phyloP scores from a whole-genome alignment of 2,797 vertebrate species.

The Eulemur rubriventer region DNA sequence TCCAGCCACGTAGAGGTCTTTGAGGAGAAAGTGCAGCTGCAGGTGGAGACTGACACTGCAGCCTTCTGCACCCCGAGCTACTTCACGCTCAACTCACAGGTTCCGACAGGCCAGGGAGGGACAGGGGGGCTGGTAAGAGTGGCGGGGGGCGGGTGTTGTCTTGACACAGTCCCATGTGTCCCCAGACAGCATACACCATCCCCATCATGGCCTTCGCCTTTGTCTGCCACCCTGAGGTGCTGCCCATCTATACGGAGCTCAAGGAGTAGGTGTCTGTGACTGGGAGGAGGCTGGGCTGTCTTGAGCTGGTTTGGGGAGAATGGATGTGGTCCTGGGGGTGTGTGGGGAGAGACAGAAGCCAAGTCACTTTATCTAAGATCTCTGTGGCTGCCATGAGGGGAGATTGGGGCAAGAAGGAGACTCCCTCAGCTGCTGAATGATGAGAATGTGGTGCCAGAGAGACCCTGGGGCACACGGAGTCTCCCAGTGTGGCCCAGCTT shows the following conservation, averaged over 20 bases:
- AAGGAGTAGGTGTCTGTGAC: constrained; percentile 92
- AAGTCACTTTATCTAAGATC: not conserved
- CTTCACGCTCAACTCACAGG: constrained; percentile 97
- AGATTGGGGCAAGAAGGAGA: not conserved
- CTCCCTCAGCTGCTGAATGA: not conserved
- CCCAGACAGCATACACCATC: constrained; percentile 97
- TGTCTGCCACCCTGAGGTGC: constrained; percentile 92
- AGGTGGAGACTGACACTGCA: constrained; percentile 65
- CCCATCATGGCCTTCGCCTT: constrained; percentile 99
- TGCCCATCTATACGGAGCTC: constrained; percentile 98
- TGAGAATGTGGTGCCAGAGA: not conserved
- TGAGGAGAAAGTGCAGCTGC: constrained; percentile 73
- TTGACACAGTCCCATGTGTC: not conserved
- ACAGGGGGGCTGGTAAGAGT: no score
- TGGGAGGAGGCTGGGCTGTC: not conserved
- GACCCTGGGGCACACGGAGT: not conserved
- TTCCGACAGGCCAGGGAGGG: constrained; percentile 70
- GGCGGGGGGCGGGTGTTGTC: not conserved
- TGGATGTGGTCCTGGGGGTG: not conserved
- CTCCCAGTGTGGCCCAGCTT: not conserved
- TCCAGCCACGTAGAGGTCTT: constrained; percentile 59
- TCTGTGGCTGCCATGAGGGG: not conserved
- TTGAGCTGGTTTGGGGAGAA: fast-evolving
- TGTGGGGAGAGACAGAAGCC: not conserved
- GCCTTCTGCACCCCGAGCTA: constrained; percentile 89